phyloP scores from a whole-genome alignment of 2,888 invertebrate genomes.

The Brachyptera risi region DNA sequence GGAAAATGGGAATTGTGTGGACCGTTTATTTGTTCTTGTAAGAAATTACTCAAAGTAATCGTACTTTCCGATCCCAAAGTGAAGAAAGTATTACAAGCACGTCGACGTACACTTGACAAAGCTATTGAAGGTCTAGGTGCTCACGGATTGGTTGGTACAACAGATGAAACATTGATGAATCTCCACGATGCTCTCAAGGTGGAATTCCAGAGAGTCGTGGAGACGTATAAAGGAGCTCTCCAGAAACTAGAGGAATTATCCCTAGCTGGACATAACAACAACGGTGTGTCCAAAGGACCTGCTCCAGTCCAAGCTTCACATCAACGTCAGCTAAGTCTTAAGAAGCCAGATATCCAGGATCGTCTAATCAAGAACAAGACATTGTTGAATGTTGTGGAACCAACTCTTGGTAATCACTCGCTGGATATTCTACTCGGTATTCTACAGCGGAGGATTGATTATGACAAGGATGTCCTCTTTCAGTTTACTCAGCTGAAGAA shows the following conservation, averaged over 20 bases:
- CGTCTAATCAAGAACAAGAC: slow-evolving; percentile 89
- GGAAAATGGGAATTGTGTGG: slow-evolving; percentile 42
- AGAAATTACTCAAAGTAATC: slow-evolving; percentile 49
- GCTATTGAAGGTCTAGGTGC: slow-evolving; percentile 86
- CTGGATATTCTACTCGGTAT: slow-evolving; percentile 69
- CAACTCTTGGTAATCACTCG: slow-evolving; percentile 77
- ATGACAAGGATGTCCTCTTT: slow-evolving; percentile 82
- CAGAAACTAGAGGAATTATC: slow-evolving; percentile 77
- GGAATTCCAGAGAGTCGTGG: slow-evolving; percentile 43
- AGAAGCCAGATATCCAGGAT: slow-evolving; percentile 82
- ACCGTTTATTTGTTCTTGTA: slow-evolving; percentile 44
- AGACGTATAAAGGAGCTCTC: slow-evolving; percentile 56
- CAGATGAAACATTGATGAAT: slow-evolving; percentile 56
- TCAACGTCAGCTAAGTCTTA: slow-evolving; percentile 79
- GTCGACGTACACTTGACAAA: slow-evolving; percentile 71
- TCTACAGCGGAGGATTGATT: slow-evolving; percentile 76
- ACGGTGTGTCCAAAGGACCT: slow-evolving; percentile 53
- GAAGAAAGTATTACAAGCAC: slow-evolving; percentile 60
- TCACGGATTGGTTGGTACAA: slow-evolving; percentile 69
- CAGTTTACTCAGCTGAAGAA: slow-evolving; percentile 57
- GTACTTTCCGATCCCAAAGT: slow-evolving; percentile 49
- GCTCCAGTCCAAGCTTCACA: slow-evolving; percentile 84
- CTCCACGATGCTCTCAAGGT: slow-evolving; percentile 74
- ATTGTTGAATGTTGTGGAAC: slow-evolving; percentile 60
- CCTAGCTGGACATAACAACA: slow-evolving; percentile 46